A percentile compares a stretch with the other conserved stretches of the same genome.
phyloP scores from a whole-genome alignment of 2,113 vertebrate species.

The Chloropsis hardwickii region DNA sequence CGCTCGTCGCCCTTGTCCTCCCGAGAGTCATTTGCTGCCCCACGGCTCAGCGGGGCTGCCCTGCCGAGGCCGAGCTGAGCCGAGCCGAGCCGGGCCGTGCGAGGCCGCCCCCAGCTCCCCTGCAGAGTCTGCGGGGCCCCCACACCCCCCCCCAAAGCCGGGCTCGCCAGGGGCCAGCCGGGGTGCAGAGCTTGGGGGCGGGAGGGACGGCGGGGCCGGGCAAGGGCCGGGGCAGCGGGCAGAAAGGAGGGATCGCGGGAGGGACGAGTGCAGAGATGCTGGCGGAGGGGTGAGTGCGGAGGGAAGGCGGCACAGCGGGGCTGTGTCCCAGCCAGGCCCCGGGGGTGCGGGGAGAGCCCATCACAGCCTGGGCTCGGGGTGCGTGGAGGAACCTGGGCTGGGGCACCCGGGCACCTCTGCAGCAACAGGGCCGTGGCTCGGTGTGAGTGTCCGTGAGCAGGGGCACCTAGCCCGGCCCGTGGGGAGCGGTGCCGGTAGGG shows the following conservation, averaged over 20 bases:
- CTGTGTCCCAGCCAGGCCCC: not conserved
- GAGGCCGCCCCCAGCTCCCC: not conserved
- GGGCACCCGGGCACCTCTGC: not conserved
- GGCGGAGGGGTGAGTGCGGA: not conserved
- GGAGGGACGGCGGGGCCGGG: not conserved
- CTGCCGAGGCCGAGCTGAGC: too few relatives aligned
- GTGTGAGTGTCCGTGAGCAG: not conserved
- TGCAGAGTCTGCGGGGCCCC: not conserved
- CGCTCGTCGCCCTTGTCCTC: not conserved
- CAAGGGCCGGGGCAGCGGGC: not conserved
- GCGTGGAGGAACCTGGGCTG: fast-evolving
- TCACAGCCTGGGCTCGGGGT: not conserved
- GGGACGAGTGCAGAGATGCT: not conserved
- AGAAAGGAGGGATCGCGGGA: slow-evolving; percentile 15
- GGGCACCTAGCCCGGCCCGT: not conserved
- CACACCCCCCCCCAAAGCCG: not conserved
- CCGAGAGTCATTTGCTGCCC: not conserved
- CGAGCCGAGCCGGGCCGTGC: not conserved
- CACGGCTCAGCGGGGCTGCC: not conserved
- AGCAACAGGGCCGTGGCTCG: not conserved
- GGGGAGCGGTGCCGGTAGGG: not conserved
- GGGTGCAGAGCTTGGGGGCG: not conserved
- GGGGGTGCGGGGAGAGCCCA: not conserved
- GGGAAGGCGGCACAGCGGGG: not conserved
- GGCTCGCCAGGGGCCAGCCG: not conserved